phyloP scores from a whole-genome alignment of 53 echinoderm and acorn worm species.

The Apostichopus leukothele region DNA sequence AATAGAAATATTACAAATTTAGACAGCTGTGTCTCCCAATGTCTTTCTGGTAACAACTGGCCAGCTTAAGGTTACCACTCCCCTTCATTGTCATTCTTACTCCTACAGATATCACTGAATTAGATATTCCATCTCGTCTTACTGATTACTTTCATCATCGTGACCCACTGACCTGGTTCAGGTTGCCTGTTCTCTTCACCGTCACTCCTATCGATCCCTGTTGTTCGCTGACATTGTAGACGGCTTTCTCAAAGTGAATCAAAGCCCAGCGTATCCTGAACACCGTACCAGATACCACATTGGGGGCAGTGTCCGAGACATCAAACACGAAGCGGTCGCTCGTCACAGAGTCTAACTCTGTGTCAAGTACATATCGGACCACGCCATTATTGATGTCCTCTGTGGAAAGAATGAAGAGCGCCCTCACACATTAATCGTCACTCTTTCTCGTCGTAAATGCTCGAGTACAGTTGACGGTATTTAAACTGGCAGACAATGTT shows the following conservation, averaged over 20 bases:
- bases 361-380: conserved; percentile 69
- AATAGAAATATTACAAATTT: too few relatives aligned
- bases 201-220: conserved; percentile 80
- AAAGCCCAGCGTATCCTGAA: conserved; percentile 93
- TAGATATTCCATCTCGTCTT: too few relatives aligned
- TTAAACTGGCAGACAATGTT: too few relatives aligned
- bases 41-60: too few relatives aligned
- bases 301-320: conserved; percentile 93
- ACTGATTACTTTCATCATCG: background rate
- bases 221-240: conserved; percentile 90
- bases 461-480: background rate
- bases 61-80: too few relatives aligned
- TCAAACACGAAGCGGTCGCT: conserved; percentile 93
- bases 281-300: conserved; percentile 83
- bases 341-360: conserved; percentile 60
- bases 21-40: too few relatives aligned
- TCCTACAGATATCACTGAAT: too few relatives aligned
- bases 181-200: conserved; percentile 87
- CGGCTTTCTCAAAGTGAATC: conserved; percentile 80
- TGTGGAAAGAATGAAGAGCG: conserved; percentile 45
- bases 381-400: conserved; percentile 96
- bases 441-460: background rate
- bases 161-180: conserved; percentile 80
- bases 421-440: too few relatives aligned
- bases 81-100: too few relatives aligned